Evolutionary conservation across 92 coral and sea anemone species (phyloP).

Genomic region (Scolanthus callimorphus): DNA sequence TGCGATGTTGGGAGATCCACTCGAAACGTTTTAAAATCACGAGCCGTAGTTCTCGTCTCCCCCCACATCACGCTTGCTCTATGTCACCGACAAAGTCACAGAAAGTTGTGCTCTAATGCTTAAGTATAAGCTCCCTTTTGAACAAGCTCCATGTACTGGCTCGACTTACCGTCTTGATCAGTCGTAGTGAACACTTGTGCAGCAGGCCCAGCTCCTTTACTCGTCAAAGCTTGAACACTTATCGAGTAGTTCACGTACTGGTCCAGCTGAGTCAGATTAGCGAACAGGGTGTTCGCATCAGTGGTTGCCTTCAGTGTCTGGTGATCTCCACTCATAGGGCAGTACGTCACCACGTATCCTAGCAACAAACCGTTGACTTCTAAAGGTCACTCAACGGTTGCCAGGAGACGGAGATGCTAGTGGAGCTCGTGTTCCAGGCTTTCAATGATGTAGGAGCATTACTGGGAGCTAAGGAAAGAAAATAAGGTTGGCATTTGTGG

Average conservation of each 20-base stretch:
- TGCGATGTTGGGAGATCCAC: no score
- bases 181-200: slow-evolving; percentile 29
- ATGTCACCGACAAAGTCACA: no score
- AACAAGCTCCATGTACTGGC: no score
- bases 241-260: slow-evolving; percentile 48
- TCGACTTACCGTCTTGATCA: slow-evolving; percentile 71
- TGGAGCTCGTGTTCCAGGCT: slow-evolving; percentile 69
- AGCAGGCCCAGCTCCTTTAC: slow-evolving; percentile 46
- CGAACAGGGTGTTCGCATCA: slow-evolving; percentile 2
- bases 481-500: background rate
- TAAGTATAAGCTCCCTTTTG: no score
- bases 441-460: slow-evolving; percentile 31
- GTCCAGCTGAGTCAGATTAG: slow-evolving; percentile 35
- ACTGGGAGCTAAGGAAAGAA: slow-evolving; percentile 39
- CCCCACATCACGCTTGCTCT: no score
- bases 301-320: background rate
- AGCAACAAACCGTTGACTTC: slow-evolving; percentile 55
- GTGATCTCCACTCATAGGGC: slow-evolving; percentile 43
- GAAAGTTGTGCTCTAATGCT: no score
- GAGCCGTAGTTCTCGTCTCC: no score
- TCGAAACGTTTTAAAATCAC: no score
- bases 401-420: slow-evolving; percentile 62
- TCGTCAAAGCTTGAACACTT: slow-evolving; percentile 39
- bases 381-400: slow-evolving; percentile 44
- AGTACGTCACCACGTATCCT: slow-evolving; percentile 40